Evolutionary conservation across 1,140 invertebrate species (phyloP).

Genomic region (Dendrolimus kikuchii): DNA sequence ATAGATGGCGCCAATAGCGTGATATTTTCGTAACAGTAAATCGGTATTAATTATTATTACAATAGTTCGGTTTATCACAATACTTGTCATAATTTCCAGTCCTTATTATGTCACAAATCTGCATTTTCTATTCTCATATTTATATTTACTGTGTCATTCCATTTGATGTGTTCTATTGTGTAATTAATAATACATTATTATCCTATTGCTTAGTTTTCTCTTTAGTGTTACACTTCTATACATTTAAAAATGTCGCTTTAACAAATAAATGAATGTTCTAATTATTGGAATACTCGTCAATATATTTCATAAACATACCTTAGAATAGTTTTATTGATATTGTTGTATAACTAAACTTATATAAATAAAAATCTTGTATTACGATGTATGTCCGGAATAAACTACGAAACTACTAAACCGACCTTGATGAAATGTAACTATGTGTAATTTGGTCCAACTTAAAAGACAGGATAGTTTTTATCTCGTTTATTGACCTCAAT

Average conservation of each 20-base stretch:
- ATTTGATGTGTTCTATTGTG: conserved; percentile 32
- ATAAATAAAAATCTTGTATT: no score
- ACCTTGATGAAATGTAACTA: no score
- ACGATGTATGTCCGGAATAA: no score
- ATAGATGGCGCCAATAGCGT: conserved; percentile 1
- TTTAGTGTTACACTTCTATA: conserved; percentile 3
- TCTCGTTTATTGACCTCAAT: no score
- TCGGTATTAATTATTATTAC: conserved; percentile 1
- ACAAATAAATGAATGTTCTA: no score
- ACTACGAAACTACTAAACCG: no score
- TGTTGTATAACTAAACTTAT: no score
- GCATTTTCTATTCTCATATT: conserved; percentile 16
- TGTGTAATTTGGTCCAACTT: no score
- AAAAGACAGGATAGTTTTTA: no score
- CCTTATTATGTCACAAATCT: conserved; percentile 17
- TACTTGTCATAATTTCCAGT: background rate
- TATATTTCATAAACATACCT: no score
- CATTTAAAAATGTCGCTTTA: background rate
- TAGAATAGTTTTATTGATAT: no score
- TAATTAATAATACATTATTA: conserved; percentile 4
- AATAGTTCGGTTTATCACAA: background rate
- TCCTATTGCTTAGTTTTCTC: conserved; percentile 1
- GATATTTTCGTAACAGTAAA: background rate
- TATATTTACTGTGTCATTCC: conserved; percentile 33
- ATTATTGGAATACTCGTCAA: no score